phyloP scores from a whole-genome alignment of 1,140 invertebrate species.

The Globodera ellingtonae region DNA sequence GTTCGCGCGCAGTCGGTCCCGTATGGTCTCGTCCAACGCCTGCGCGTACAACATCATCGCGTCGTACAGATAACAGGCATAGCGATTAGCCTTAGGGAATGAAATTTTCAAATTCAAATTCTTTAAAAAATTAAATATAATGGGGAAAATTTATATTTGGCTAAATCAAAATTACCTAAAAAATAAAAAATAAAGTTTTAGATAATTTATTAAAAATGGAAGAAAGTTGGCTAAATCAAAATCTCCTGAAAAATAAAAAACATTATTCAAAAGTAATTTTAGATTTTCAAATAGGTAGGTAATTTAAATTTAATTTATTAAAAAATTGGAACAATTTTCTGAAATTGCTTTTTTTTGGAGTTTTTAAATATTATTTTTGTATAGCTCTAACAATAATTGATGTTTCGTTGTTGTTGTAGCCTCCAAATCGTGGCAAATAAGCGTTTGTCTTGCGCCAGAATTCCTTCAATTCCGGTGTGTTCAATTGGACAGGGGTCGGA shows the following conservation, averaged over 20 bases:
- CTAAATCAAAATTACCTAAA: too few relatives aligned
- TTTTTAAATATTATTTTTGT: neutral
- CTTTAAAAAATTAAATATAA: too few relatives aligned
- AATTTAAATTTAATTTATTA: neutral
- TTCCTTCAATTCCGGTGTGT: conserved; percentile 40
- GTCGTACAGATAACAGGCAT: conserved; percentile 93
- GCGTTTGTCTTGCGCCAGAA: conserved; percentile 58
- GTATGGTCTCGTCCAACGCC: conserved; percentile 78
- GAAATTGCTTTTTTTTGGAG: neutral
- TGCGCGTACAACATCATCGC: conserved; percentile 86
- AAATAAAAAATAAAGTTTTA: too few relatives aligned
- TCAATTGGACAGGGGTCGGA: conserved; percentile 59
- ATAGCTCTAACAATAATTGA: conserved; percentile 1
- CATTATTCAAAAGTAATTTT: neutral
- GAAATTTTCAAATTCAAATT: conserved; percentile 45
- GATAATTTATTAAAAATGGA: too few relatives aligned
- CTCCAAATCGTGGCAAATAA: conserved; percentile 56
- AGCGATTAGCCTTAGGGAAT: conserved; percentile 76
- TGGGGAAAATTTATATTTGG: too few relatives aligned
- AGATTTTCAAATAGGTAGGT: neutral
- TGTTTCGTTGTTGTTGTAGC: conserved; percentile 23
- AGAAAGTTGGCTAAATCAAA: neutral
- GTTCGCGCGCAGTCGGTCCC: conserved; percentile 68
- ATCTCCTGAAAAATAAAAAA: too few relatives aligned
- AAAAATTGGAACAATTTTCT: neutral